Base-by-base conservation (phyloP, 1,140 invertebrate species). In the Melanaphis sacchari region DNA sequence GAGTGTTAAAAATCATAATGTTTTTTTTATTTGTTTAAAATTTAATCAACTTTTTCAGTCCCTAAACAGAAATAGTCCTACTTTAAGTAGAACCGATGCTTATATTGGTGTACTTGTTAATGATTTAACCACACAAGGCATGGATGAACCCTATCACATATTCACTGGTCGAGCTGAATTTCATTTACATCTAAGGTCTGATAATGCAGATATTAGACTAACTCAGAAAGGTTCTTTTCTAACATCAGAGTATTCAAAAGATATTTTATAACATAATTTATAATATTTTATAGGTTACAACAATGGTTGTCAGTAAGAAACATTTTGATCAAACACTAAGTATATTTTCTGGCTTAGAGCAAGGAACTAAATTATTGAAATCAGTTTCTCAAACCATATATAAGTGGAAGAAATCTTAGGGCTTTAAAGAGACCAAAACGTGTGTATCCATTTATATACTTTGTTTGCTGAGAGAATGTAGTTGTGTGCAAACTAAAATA, bases 71-170 rank as follows among this genome's bases (percentile, higher is more conserved):
- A 94, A 96, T 26, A 95, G 97, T 11, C 95, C 99, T 41, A 96
- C 95, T 15, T 95, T 99, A 15, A 96, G 96, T 95, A 95, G 97
- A 46, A 97, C 97, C 1, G 97, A 99, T 95, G 97, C 96, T n/a
- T 99, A 99, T 94, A 97, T 99, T 93, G 98, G 98, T 2, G 99
- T 99, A 2, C 95, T 99, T 38, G 97, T 99, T 76, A 98, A 99
- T 95, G 98, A 99, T 95, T 96, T 99, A 6, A 99, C 97, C 0
- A 98, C 97, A 0, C 95, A 96, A 91, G 98, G 98, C 26, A 98
- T 98, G 11, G 97, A 96, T 89, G 98, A 99, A 95, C 99, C 98
- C 0, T 99, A 99, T 95, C 96, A 98, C 94, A 99, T 99, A 98
- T 99, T 99, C 95, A 99, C 98, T 9, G 97, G 97, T 94, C 95